Percentiles rank a stretch among this genome's conserved stretches.
These are phyloP conservation scores for Trematomus loennbergii DNA, from an alignment of 2,113 vertebrate genomes.

Conservation along the genomic window DNA sequence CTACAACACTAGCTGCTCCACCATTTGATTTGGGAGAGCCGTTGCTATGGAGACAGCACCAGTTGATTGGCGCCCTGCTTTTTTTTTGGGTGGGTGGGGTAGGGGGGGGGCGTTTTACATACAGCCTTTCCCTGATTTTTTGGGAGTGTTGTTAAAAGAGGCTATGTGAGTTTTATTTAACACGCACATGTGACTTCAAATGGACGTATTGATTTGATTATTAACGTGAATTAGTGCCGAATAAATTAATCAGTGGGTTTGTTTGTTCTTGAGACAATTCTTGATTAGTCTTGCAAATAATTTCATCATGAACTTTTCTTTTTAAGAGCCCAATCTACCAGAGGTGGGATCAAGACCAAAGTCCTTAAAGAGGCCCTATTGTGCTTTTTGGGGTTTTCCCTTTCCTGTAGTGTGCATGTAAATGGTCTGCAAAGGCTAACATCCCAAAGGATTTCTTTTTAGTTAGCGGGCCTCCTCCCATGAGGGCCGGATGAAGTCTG, in stretches of 20 bases:
- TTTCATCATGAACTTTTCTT: background rate
- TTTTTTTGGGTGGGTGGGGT: too few species aligned
- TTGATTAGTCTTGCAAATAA: background rate
- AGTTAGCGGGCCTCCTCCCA: background rate
- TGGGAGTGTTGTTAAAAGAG: background rate
- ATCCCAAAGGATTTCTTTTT: background rate
- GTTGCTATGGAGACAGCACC: slow-evolving; percentile 62
- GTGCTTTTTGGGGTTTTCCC: too few species aligned
- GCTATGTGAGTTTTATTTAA: slow-evolving; percentile 29
- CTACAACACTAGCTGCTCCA: slow-evolving; percentile 40
- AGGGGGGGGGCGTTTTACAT: slow-evolving; percentile 28
- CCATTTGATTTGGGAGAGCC: slow-evolving; percentile 54
- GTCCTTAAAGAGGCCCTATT: too few species aligned
- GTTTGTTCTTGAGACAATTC: background rate
- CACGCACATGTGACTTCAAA: background rate
- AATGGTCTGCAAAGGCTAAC: too few species aligned
- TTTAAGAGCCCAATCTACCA: background rate
- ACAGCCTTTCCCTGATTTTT: slow-evolving; percentile 19
- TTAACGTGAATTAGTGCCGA: background rate
- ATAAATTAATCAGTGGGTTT: background rate
- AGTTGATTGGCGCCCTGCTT: slow-evolving; percentile 53
- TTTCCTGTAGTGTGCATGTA: too few species aligned
- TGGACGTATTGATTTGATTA: background rate
- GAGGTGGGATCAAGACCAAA: too few species aligned
- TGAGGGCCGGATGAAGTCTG: background rate